These are phyloP conservation scores for Atopsyche davidsoni DNA, from an alignment of 1,140 invertebrate genomes.

Conservation along the genomic window DNA sequence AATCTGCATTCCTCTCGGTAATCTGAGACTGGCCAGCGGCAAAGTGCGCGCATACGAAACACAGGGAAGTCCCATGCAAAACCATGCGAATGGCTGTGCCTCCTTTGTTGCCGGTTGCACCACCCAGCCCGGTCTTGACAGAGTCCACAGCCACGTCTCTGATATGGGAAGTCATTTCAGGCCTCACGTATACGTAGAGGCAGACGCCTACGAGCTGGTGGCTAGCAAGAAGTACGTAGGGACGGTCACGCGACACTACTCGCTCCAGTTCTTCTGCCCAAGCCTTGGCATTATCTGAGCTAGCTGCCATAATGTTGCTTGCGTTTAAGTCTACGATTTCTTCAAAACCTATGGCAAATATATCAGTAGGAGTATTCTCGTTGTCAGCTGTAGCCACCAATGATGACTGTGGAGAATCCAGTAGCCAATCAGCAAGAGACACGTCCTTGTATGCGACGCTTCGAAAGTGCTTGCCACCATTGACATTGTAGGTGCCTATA, in stretches of 20 bases:
- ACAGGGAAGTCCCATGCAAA: constrained; percentile 87
- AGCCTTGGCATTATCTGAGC: constrained; percentile 90
- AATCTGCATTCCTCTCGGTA: constrained; percentile 93
- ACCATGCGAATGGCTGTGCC: constrained; percentile 92
- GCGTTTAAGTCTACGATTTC: constrained; percentile 99
- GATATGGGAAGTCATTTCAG: constrained; percentile 79
- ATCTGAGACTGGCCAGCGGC: constrained; percentile 96
- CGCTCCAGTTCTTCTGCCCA: constrained; percentile 96
- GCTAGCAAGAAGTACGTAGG: constrained; percentile 89
- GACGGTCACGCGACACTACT: constrained; percentile 78
- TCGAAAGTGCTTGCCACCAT: constrained; percentile 97
- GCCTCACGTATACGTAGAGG: constrained; percentile 88
- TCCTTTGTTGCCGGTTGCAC: constrained; percentile 94
- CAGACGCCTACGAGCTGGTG: constrained; percentile 98
- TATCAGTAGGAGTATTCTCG: constrained; percentile 68
- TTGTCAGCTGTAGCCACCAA: constrained; percentile 52
- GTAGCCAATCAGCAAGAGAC: constrained; percentile 88
- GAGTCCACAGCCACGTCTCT: constrained; percentile 90
- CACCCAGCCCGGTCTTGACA: constrained; percentile 96
- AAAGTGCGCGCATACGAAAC: constrained; percentile 98
- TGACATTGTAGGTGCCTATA: constrained; percentile 98
- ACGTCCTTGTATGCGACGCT: constrained; percentile 95
- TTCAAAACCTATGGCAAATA: constrained; percentile 97
- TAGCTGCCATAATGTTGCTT: constrained; percentile 95
- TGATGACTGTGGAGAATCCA: constrained; percentile 65